Percentiles rank a stretch among this genome's conserved stretches.
Evolutionary conservation across 30 jellyfish, hydroid and myxozoan species (phyloP).

Genomic region (Aurelia sp.): DNA sequence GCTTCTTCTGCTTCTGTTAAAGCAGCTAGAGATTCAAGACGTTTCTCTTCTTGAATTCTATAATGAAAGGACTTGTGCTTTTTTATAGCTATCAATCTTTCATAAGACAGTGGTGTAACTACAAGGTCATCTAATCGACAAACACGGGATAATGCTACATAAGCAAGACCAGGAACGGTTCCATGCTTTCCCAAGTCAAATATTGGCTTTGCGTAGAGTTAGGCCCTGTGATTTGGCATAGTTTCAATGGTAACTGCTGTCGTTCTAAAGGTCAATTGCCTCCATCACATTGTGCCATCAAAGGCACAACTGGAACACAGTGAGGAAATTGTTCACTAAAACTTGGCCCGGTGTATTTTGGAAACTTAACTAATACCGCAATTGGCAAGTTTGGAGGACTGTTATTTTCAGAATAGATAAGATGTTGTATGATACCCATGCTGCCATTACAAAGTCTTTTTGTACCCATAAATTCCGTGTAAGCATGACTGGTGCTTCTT

Average conservation of each 20-base stretch:
- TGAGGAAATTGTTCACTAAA: no score
- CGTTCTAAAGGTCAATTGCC: slow-evolving; percentile 2
- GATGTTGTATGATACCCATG: not conserved
- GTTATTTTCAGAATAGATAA: not conserved
- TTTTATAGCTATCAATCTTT: not conserved
- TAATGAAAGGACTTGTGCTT: not conserved
- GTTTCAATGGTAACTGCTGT: slow-evolving; percentile 29
- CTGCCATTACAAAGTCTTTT: not conserved
- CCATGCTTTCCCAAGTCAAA: not conserved
- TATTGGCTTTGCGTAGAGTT: not conserved
- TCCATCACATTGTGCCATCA: not conserved
- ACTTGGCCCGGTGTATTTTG: no score
- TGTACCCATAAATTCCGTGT: not conserved
- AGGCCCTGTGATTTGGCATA: slow-evolving; percentile 28
- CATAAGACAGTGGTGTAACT: not conserved
- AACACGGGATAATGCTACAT: not conserved
- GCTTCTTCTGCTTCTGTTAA: not conserved
- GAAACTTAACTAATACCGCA: no score
- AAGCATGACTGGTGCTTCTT: not conserved
- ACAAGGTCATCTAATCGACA: not conserved
- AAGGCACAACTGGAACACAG: no score
- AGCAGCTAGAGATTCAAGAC: not conserved
- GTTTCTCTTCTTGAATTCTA: not conserved
- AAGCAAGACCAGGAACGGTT: not conserved
- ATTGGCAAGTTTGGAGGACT: no score